These are phyloP conservation scores for Hoplias malabaricus DNA, from an alignment of 2,113 vertebrate genomes.

Conservation along the genomic window DNA sequence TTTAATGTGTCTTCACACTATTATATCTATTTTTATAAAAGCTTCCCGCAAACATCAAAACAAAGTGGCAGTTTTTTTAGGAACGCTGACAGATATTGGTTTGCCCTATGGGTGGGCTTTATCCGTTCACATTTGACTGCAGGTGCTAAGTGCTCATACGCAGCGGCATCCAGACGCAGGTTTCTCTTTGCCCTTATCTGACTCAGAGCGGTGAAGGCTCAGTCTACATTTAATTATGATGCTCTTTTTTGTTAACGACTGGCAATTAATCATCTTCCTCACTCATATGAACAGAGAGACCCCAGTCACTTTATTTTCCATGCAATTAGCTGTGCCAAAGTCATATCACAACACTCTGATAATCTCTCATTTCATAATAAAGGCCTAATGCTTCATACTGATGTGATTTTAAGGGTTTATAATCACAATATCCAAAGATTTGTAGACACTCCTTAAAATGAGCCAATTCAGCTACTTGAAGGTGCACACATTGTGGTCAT, in stretches of 20 bases:
- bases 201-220: not conserved
- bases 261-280: slow-evolving; percentile 7
- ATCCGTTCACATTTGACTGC: not conserved
- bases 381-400: not conserved
- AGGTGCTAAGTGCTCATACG: slow-evolving; percentile 7
- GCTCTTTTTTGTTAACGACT: not conserved
- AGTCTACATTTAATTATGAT: slow-evolving; percentile 15
- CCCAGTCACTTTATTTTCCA: not conserved
- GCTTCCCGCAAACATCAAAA: not conserved
- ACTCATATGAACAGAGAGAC: not conserved
- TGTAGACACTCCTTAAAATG: no score
- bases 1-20: no score
- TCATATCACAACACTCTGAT: not conserved
- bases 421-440: no score
- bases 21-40: no score
- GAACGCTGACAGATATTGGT: not conserved
- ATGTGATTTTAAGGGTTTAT: no score
- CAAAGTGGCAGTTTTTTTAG: not conserved
- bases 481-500: no score
- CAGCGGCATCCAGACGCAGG: not conserved
- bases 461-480: no score
- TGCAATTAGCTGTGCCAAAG: not conserved
- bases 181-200: not conserved
- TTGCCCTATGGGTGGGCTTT: not conserved
- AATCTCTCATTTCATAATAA: not conserved